phyloP scores from a whole-genome alignment of 1,140 invertebrate species.

The Bombus picipes region DNA sequence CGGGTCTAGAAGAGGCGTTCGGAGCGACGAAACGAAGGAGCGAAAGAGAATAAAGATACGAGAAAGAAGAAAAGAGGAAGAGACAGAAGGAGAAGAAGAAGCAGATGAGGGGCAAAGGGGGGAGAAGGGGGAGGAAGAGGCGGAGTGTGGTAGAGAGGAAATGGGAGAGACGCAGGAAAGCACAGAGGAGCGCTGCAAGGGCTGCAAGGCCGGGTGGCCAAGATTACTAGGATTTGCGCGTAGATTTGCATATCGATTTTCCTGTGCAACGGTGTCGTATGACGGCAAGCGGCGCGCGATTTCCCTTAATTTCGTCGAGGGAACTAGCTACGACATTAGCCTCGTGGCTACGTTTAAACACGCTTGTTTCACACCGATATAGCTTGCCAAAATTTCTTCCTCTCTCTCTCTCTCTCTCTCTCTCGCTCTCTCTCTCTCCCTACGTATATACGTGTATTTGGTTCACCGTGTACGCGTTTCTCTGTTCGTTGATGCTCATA shows the following conservation, averaged over 20 bases:
- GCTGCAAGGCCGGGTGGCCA: conserved; percentile 56
- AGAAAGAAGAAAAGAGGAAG: not conserved
- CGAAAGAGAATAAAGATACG: not conserved
- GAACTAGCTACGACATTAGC: conserved; percentile 60
- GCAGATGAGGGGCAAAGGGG: too few relatives aligned
- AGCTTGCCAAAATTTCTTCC: not conserved
- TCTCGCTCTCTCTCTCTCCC: accelerated
- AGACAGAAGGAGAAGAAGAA: not conserved
- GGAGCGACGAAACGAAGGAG: conserved; percentile 8
- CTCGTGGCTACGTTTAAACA: conserved; percentile 58
- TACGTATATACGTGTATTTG: not conserved
- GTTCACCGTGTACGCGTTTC: not conserved
- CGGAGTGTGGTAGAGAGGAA: not conserved
- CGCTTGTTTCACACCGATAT: conserved; percentile 52
- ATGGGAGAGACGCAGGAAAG: conserved; percentile 11
- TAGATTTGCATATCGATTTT: conserved; percentile 82
- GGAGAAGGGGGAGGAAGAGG: not conserved
- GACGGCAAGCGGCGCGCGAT: conserved; percentile 74
- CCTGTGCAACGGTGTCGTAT: conserved; percentile 68
- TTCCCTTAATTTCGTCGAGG: conserved; percentile 77
- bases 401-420: not conserved
- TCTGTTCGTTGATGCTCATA: conserved; percentile 15
- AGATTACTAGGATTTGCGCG: conserved; percentile 82
- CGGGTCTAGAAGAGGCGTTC: not conserved
- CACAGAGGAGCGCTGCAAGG: conserved; percentile 48